A percentile compares a stretch with the other conserved stretches of the same genome.
phyloP scores from a whole-genome alignment of 2,888 invertebrate genomes.

The Drosophila maculinotata region DNA sequence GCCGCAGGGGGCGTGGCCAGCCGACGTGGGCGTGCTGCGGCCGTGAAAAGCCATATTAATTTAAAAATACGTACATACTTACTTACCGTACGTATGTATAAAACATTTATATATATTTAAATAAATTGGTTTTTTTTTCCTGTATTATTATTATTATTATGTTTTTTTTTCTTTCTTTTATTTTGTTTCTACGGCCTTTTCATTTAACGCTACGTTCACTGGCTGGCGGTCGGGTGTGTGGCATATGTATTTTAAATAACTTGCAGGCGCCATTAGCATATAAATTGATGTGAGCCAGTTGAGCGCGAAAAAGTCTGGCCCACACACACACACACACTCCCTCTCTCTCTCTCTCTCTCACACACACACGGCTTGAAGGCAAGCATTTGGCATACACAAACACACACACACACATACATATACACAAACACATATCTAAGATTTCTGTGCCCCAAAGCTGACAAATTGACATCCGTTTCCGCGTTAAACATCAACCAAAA shows the following conservation, averaged over 20 bases:
- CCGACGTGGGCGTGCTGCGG: conserved; percentile 30
- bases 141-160: conserved; percentile 23
- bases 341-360: too few species aligned
- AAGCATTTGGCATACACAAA: conserved; percentile 50
- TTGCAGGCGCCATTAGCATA: conserved; percentile 72
- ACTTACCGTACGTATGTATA: conserved; percentile 4
- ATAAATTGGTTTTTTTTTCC: conserved; percentile 56
- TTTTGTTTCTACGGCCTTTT: conserved; percentile 31
- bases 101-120: conserved; percentile 64
- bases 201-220: conserved; percentile 39
- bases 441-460: conserved; percentile 58
- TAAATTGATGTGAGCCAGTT: conserved; percentile 69
- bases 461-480: conserved; percentile 78
- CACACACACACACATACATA: conserved; percentile 28
- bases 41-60: conserved; percentile 59
- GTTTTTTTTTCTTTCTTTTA: conserved; percentile 19
- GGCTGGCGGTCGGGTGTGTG: too few species aligned
- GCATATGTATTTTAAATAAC: conserved; percentile 75
- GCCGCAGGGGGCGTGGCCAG: conserved; percentile 40
- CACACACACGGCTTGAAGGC: background rate
- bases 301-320: conserved; percentile 51
- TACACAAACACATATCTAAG: conserved; percentile 19
- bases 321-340: conserved; percentile 21
- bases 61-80: conserved; percentile 20
- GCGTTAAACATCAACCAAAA: conserved; percentile 43